These are phyloP conservation scores for Dunckerocampus dactyliophorus DNA, from an alignment of 2,113 vertebrate genomes.

Conservation along the genomic window DNA sequence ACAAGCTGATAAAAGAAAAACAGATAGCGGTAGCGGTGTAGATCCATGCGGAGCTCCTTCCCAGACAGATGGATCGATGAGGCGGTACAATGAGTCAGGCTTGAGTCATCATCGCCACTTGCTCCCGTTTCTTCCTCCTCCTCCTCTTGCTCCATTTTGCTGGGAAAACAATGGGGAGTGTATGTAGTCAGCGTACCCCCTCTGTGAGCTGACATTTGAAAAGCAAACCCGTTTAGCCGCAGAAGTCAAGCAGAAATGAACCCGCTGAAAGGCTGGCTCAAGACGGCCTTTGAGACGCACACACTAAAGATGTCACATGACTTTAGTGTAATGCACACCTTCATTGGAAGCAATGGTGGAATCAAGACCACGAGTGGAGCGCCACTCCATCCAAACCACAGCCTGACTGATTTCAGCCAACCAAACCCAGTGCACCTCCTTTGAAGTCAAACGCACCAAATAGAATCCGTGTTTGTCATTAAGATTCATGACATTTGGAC, in stretches of 20 bases:
- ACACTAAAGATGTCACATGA: slow-evolving; percentile 30
- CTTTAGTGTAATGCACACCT: slow-evolving; percentile 5
- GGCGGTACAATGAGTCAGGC: slow-evolving; percentile 37
- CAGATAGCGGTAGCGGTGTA: slow-evolving; percentile 16
- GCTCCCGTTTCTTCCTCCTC: slow-evolving; percentile 18
- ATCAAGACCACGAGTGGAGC: slow-evolving; percentile 22
- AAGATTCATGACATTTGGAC: too few relatives aligned
- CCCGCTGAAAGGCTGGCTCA: slow-evolving; percentile 45
- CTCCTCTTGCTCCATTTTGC: slow-evolving; percentile 28
- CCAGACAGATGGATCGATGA: slow-evolving; percentile 56
- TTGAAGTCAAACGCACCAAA: too few relatives aligned
- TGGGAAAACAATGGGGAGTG: slow-evolving; percentile 44
- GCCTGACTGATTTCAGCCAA: too few relatives aligned
- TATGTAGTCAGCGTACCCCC: slow-evolving; percentile 24
- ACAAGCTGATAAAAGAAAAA: slow-evolving; percentile 35
- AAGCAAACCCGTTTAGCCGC: slow-evolving; percentile 49
- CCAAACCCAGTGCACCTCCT: too few relatives aligned
- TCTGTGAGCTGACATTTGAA: slow-evolving; percentile 56
- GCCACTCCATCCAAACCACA: too few relatives aligned
- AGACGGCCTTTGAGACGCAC: slow-evolving; percentile 11
- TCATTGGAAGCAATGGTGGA: slow-evolving; percentile 45
- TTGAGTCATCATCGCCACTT: slow-evolving; percentile 48
- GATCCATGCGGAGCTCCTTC: slow-evolving; percentile 56
- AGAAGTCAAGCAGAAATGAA: slow-evolving; percentile 39
- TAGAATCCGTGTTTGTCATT: too few relatives aligned